A percentile compares a stretch with the other conserved stretches of the same genome.
phyloP scores from a whole-genome alignment of 2,113 vertebrate genomes.

The Xiphophorus hellerii region DNA sequence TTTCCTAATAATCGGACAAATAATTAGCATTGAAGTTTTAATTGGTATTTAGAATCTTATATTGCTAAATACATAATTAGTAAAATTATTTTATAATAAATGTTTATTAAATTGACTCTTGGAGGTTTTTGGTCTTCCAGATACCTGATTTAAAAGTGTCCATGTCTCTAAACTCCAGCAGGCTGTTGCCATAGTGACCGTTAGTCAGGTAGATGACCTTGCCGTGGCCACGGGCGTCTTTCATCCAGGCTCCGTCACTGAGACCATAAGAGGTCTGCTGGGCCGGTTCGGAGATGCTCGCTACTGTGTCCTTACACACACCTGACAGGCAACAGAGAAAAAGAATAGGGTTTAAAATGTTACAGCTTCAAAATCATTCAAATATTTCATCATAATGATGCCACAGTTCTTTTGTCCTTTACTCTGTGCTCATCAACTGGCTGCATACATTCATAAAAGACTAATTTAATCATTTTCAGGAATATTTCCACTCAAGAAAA shows the following conservation, averaged over 20 bases:
- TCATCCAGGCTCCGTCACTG: slow-evolving; percentile 95
- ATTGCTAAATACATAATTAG: too few species aligned
- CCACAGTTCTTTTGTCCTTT: background rate
- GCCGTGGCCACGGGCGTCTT: slow-evolving; percentile 89
- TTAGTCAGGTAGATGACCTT: slow-evolving; percentile 92
- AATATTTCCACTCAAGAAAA: background rate
- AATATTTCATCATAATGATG: background rate
- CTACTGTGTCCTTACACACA: slow-evolving; percentile 92
- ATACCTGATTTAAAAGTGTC: slow-evolving; percentile 93
- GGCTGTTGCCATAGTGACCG: slow-evolving; percentile 88
- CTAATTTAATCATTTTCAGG: background rate
- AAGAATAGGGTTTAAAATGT: slow-evolving; percentile 1
- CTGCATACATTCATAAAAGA: background rate
- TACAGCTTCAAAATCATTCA: background rate
- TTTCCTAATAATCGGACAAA: too few species aligned
- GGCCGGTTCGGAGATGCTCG: slow-evolving; percentile 90
- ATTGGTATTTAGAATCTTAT: too few species aligned
- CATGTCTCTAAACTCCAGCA: slow-evolving; percentile 91
- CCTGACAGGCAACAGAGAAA: slow-evolving; percentile 70
- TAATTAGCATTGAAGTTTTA: too few species aligned
- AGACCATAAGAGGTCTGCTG: slow-evolving; percentile 89
- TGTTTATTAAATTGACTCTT: background rate
- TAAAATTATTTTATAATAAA: too few species aligned
- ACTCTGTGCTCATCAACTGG: too few species aligned
- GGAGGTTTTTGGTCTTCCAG: background rate